Evolutionary conservation across 1,140 invertebrate genomes (phyloP).

Genomic region (Drosophila jambulina): DNA sequence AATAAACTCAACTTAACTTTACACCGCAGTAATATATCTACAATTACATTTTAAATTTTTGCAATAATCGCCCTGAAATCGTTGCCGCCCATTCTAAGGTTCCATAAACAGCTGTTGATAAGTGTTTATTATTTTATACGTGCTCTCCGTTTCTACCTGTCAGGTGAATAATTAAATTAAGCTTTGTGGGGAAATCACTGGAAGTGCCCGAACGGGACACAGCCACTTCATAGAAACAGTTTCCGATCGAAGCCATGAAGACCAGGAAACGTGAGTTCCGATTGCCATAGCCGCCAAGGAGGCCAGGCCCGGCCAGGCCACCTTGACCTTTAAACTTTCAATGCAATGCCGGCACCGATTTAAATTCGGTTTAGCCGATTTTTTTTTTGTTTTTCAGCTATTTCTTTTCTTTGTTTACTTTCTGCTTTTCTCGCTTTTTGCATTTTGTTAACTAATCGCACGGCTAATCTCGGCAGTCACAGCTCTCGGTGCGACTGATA

Average conservation of each 20-base stretch:
- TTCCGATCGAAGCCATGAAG: neutral
- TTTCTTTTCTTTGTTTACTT: conserved; percentile 45
- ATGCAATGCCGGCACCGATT: conserved; percentile 35
- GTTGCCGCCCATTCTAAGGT: conserved; percentile 1
- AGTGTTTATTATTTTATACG: conserved; percentile 29
- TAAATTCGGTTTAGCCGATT: conserved; percentile 2
- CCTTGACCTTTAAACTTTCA: conserved; percentile 64
- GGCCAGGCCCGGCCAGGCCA: conserved; percentile 9
- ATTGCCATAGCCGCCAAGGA: conserved; percentile 23
- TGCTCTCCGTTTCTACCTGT: conserved; percentile 8
- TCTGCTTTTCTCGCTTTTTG: conserved; percentile 28
- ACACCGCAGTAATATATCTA: neutral
- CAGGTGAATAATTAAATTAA: conserved; percentile 19
- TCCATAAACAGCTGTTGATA: conserved; percentile 46
- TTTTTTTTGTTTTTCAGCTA: conserved; percentile 1
- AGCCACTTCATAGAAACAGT: conserved; percentile 2
- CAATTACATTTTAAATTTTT: neutral
- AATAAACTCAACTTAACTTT: neutral
- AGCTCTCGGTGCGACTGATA: conserved; percentile 42
- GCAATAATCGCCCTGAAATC: neutral
- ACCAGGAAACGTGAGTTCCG: conserved; percentile 45
- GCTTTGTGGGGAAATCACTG: neutral
- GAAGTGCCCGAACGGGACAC: too few relatives aligned
- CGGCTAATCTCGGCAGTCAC: conserved; percentile 45
- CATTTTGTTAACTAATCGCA: conserved; percentile 56